Conservation (phyloP, 37 sponge, comb jelly and placozoan genomes). For the Chondrosia reniformis region DNA sequence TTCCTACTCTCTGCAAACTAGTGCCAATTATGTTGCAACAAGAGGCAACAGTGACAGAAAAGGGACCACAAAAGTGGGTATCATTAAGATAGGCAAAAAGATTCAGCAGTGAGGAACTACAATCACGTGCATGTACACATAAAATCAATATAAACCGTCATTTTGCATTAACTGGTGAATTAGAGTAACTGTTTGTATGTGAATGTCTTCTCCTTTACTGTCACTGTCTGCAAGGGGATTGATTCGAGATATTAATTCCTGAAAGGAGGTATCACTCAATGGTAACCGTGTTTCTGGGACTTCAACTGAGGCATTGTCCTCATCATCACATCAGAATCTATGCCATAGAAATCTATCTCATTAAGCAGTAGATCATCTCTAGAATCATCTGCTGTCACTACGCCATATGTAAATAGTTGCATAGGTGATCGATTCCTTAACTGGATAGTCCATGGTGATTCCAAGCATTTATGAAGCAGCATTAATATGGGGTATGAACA, state of each 20-base stretch:
- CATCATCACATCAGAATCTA: background rate
- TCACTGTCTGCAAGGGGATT: background rate
- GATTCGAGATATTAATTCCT: background rate
- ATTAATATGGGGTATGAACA: slow-evolving; percentile 17
- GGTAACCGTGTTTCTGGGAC: background rate
- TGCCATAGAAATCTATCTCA: slow-evolving; percentile 3
- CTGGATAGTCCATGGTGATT: slow-evolving; percentile 15
- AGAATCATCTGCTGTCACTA: background rate
- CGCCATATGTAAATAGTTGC: slow-evolving; percentile 6
- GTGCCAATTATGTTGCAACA: too few relatives aligned
- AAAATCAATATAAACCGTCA: background rate
- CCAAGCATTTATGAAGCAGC: background rate
- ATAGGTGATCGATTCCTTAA: background rate
- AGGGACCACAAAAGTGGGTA: too few relatives aligned
- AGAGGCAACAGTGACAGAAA: too few relatives aligned
- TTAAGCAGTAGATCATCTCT: background rate
- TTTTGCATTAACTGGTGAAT: background rate
- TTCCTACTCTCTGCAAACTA: too few relatives aligned
- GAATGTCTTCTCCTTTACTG: background rate
- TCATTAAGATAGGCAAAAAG: too few relatives aligned
- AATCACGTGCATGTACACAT: too few relatives aligned
- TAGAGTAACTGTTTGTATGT: slow-evolving; percentile 8
- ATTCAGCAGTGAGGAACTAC: too few relatives aligned
- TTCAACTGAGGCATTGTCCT: background rate
- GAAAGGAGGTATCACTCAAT: background rate